phyloP scores from a whole-genome alignment of 1,140 invertebrate genomes.

The Panagrolaimus sp. region DNA sequence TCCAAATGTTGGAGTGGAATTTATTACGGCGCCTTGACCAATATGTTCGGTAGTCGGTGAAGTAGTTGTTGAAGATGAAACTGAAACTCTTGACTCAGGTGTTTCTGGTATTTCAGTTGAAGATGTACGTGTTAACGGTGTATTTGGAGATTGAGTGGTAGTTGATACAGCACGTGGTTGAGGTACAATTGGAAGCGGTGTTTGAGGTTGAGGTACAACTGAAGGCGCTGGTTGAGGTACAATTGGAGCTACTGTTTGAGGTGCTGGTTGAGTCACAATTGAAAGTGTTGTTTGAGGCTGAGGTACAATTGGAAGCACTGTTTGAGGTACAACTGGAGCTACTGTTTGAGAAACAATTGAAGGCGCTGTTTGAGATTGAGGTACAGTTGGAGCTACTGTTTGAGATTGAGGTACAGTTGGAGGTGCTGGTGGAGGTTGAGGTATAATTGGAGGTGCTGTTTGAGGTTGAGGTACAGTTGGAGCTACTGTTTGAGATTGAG shows the following conservation, averaged over 20 bases:
- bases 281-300: neutral
- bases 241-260: neutral
- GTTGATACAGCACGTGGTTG: neutral
- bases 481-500: neutral
- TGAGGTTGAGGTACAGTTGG: neutral
- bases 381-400: neutral
- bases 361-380: neutral
- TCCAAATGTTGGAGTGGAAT: too few species aligned
- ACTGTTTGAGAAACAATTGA: neutral
- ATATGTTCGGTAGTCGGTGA: neutral
- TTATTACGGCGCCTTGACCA: too few species aligned
- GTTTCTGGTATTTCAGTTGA: conserved; percentile 23
- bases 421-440: neutral
- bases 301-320: neutral
- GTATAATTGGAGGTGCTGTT: neutral
- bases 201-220: too few species aligned
- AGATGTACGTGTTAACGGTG: conserved; percentile 21
- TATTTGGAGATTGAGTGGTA: conserved; percentile 16
- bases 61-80: conserved; percentile 22
- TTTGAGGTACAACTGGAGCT: neutral
- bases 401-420: neutral
- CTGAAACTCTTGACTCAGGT: conserved; percentile 16
- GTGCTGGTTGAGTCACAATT: neutral
- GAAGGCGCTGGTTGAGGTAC: neutral
- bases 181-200: neutral